Percentiles rank a stretch among this genome's conserved stretches.
Conservation (phyloP, 2,797 vertebrate species). For the Tarsius wallacei region DNA sequence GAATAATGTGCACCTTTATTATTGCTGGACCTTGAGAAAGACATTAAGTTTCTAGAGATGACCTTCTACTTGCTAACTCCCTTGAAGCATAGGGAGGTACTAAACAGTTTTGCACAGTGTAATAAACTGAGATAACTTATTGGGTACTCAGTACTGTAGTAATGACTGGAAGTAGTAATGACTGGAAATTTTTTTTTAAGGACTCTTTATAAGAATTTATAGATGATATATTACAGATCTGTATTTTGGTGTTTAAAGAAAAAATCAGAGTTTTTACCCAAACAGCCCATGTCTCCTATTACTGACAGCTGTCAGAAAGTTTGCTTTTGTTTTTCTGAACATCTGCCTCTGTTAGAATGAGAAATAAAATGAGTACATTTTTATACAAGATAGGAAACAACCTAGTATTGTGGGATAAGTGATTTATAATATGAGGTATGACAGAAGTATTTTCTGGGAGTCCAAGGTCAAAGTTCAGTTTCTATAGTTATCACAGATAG, state of each 20-base stretch:
- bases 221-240: not conserved
- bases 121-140: slow-evolving; percentile 26
- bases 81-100: not conserved
- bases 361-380: slow-evolving; percentile 16
- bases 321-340: not conserved
- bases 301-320: not conserved
- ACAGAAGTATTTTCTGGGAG: not conserved
- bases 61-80: not conserved
- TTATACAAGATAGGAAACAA: not conserved
- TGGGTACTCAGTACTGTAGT: too few species aligned
- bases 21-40: slow-evolving; percentile 17
- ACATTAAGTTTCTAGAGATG: not conserved
- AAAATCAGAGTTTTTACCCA: not conserved
- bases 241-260: not conserved
- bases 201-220: not conserved
- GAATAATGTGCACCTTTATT: slow-evolving; percentile 32
- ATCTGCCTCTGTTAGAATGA: slow-evolving; percentile 4
- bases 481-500: not conserved
- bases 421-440: not conserved
- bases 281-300: not conserved
- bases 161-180: slow-evolving; percentile 10
- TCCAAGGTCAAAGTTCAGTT: not conserved
- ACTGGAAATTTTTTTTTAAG: not conserved
- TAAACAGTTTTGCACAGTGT: not conserved
- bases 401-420: not conserved